Percentiles rank a stretch among this genome's conserved stretches.
Evolutionary conservation across 2,797 vertebrate species (phyloP).

Genomic region (Muraenolepis orangiensis): DNA sequence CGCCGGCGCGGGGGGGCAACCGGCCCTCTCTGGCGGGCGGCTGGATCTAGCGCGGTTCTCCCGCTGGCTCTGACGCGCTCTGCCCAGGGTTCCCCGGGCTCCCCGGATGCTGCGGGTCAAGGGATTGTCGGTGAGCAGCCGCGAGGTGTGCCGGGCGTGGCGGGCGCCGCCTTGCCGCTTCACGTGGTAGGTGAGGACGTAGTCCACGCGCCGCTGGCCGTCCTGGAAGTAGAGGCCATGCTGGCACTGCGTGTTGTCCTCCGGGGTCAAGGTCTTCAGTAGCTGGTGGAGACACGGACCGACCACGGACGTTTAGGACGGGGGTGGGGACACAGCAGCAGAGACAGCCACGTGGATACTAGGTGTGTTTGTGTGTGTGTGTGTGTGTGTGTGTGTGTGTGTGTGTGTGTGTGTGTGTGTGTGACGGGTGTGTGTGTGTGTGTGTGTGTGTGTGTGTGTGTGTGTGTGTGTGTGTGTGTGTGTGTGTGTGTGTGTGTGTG

Average conservation of each 20-base stretch:
- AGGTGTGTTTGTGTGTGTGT: conserved; percentile 1
- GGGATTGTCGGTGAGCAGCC: conserved; percentile 72
- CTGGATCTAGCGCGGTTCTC: background rate
- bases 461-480: background rate
- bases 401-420: background rate
- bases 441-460: conserved; percentile 8
- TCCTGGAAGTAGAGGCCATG: conserved; percentile 90
- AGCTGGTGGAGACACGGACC: conserved; percentile 66
- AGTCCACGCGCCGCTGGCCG: conserved; percentile 89
- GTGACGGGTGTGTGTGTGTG: background rate
- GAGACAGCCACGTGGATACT: background rate
- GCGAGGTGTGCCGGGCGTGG: conserved; percentile 66
- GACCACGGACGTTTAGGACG: conserved; percentile 9
- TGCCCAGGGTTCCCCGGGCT: conserved; percentile 53
- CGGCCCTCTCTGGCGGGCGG: background rate
- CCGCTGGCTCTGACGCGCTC: background rate
- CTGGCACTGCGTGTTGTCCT: conserved; percentile 81
- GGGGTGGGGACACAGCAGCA: background rate
- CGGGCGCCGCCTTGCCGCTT: conserved; percentile 75
- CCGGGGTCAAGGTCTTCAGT: conserved; percentile 82
- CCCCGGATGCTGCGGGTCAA: conserved; percentile 62
- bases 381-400: background rate
- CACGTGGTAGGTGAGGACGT: conserved; percentile 87
- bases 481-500: background rate
- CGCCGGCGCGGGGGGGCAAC: no score